These are phyloP conservation scores for Oscheius onirici DNA, from an alignment of 2,888 invertebrate species.

Conservation along the genomic window DNA sequence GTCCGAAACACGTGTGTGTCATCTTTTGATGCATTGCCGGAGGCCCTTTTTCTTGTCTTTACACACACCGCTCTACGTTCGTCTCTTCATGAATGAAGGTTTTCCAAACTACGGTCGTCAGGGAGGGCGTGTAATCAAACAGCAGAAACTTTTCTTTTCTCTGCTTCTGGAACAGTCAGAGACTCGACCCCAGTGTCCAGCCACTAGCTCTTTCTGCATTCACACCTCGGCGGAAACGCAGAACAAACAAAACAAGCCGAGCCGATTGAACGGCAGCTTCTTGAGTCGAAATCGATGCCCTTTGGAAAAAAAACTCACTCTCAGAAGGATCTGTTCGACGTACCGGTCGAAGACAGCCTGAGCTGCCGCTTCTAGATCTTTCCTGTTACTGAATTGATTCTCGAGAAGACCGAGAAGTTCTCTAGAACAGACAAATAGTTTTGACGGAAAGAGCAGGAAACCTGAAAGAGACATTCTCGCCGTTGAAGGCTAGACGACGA, in stretches of 20 bases:
- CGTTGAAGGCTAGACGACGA: conserved; percentile 42
- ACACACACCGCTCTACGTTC: neutral
- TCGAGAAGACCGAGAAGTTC: conserved; percentile 46
- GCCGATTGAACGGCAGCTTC: neutral
- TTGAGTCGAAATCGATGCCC: neutral
- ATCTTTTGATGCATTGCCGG: conserved; percentile 1
- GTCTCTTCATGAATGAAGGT: too few relatives aligned
- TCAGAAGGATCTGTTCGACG: conserved; percentile 47
- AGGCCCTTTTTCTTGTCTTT: neutral
- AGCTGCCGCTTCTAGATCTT: conserved; percentile 43
- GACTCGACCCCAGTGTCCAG: too few relatives aligned
- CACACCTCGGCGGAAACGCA: conserved; percentile 24
- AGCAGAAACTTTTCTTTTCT: too few relatives aligned
- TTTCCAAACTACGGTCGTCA: too few relatives aligned
- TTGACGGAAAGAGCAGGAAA: neutral
- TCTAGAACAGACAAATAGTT: conserved; percentile 8
- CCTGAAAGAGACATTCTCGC: conserved; percentile 48
- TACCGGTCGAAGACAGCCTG: conserved; percentile 46
- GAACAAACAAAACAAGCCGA: conserved; percentile 11
- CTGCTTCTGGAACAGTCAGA: too few relatives aligned
- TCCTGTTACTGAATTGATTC: conserved; percentile 42
- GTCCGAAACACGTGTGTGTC: neutral
- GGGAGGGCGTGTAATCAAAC: too few relatives aligned
- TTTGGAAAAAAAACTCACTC: conserved; percentile 26
- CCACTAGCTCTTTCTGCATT: neutral